Percentiles rank a stretch among this genome's conserved stretches.
phyloP scores from a whole-genome alignment of 2,113 vertebrate species.

The Epinephelus lanceolatus region DNA sequence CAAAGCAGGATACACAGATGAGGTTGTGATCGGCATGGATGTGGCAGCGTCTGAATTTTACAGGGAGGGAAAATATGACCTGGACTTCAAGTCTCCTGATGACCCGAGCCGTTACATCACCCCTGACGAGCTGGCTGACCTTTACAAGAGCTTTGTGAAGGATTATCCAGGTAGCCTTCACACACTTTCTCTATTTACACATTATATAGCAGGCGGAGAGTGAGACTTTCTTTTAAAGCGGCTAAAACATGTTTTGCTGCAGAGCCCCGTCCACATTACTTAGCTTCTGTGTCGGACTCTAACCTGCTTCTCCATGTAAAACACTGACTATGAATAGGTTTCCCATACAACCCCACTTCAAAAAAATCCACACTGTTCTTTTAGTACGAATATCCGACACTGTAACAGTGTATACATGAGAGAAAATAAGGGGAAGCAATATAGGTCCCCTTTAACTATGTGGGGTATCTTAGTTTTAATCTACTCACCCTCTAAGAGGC shows the following conservation, averaged over 20 bases:
- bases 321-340: too few relatives aligned
- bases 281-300: too few relatives aligned
- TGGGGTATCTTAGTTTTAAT: background rate
- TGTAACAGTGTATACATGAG: too few relatives aligned
- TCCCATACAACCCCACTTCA: too few relatives aligned
- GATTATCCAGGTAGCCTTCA: constrained; percentile 89
- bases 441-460: too few relatives aligned
- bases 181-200: constrained; percentile 18
- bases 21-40: constrained; percentile 98
- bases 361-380: too few relatives aligned
- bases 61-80: constrained; percentile 92
- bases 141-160: constrained; percentile 94
- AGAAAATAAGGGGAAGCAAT: too few relatives aligned
- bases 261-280: too few relatives aligned
- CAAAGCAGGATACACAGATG: constrained; percentile 93
- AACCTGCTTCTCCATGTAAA: too few relatives aligned
- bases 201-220: background rate
- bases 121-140: constrained; percentile 91
- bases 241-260: too few relatives aligned
- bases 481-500: background rate
- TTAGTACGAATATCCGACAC: too few relatives aligned
- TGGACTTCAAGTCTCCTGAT: constrained; percentile 98
- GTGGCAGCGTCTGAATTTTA: constrained; percentile 97
- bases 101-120: constrained; percentile 91
- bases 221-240: too few relatives aligned